Evolutionary conservation across 2,797 vertebrate genomes (phyloP).

Genomic region (Erethizon dorsatum): DNA sequence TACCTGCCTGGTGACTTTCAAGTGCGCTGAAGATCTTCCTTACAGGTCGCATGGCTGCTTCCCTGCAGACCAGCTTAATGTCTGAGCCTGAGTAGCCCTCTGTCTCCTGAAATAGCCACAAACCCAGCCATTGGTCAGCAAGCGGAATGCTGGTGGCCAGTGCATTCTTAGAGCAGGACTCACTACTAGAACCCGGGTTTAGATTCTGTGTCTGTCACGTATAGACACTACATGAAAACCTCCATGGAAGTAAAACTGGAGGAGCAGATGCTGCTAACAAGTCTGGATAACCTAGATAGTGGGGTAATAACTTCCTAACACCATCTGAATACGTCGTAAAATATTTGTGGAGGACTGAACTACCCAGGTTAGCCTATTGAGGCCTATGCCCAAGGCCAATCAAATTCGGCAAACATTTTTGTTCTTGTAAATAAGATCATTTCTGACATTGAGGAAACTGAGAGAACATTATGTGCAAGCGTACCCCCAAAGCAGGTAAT

Average conservation of each 20-base stretch:
- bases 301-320: not conserved
- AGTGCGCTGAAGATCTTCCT: slow-evolving; percentile 96
- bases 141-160: not conserved
- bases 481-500: not conserved
- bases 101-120: slow-evolving; percentile 89
- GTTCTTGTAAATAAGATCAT: not conserved
- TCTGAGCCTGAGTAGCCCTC: slow-evolving; percentile 98
- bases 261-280: not conserved
- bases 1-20: slow-evolving; percentile 94
- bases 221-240: not conserved
- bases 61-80: slow-evolving; percentile 96
- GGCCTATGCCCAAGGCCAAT: not conserved
- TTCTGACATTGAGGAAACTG: not conserved
- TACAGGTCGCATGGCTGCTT: slow-evolving; percentile 97
- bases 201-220: not conserved
- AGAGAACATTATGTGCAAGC: not conserved
- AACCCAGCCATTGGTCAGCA: not conserved
- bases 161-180: not conserved
- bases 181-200: not conserved
- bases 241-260: not conserved
- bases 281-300: not conserved
- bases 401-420: not conserved
- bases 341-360: not conserved
- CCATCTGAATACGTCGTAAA: not conserved
- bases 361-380: not conserved